Conservation (phyloP, 2,797 vertebrate species). For the Bovichtus variegatus region DNA sequence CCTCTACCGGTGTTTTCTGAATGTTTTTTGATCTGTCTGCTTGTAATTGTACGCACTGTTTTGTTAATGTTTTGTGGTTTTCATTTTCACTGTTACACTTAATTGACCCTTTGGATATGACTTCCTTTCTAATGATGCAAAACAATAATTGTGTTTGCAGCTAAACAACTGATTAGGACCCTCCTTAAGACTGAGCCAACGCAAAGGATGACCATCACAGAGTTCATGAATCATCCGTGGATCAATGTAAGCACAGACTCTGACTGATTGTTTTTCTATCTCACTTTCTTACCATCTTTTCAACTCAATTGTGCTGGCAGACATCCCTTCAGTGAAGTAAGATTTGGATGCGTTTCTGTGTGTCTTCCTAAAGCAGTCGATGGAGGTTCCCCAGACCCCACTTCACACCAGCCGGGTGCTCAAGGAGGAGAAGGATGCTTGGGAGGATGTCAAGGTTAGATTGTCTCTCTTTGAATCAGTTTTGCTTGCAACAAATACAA, state of each 20-base stretch:
- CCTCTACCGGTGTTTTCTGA: background rate
- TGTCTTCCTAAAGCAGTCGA: slow-evolving; percentile 89
- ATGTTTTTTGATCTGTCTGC: background rate
- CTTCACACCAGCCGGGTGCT: slow-evolving; percentile 97
- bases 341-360: background rate
- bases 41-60: background rate
- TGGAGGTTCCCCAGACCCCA: slow-evolving; percentile 96
- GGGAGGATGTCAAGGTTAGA: slow-evolving; percentile 97
- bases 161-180: slow-evolving; percentile 95
- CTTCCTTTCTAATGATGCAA: background rate
- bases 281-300: background rate
- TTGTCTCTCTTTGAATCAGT: background rate
- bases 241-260: slow-evolving; percentile 90
- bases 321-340: background rate
- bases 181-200: slow-evolving; percentile 97
- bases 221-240: slow-evolving; percentile 99
- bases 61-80: background rate
- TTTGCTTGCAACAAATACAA: no score
- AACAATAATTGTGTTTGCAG: slow-evolving; percentile 74
- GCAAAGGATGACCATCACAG: slow-evolving; percentile 97
- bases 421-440: slow-evolving; percentile 95
- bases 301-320: background rate
- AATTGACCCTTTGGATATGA: background rate
- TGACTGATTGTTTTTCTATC: background rate
- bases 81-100: background rate